Base-by-base conservation (phyloP, 2,888 invertebrate genomes). In the Plusia festucae region DNA sequence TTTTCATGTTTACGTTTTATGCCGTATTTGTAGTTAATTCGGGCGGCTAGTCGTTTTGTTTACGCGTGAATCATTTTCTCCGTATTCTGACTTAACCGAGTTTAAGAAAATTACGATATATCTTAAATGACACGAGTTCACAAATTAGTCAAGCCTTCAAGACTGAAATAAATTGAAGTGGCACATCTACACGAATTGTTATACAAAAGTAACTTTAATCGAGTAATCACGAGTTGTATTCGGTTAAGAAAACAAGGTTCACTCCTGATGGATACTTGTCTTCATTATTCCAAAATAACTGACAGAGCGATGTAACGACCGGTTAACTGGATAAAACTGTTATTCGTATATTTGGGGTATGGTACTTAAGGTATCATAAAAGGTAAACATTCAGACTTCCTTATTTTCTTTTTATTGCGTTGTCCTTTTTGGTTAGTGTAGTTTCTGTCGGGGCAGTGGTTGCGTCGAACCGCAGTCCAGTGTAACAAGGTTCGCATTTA, bases 1-100 rank as follows among this genome's bases (percentile, higher is more conserved):
- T 81, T 85, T 84, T 81, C 83, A 87, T 91, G 91, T 92, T 92
- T 91, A 90, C 89, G 81, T 91, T 91, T 89, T 87, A 85, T 87
- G 68, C 82, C 85, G 84, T 87, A 85, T 89, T 87, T 85, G 80
- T 79, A 90, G 90, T 91, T 90, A 90, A 88, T 88, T 88, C 84
- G 78, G 88, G 88, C 82, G 79, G 75, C 75, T 82, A 80, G 78
- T 88, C 81, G 89, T 91, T 92, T 92, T 92, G 90, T 92, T 92
- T 91, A 89, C 82, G 84, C 85, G 89, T 93, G 93, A 92, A 89
- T 93, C 93, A 93, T 87, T 82, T 85, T 81, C 68, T 40, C 78
- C 69, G 74, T 79, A 70, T 81, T 81, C 82, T 81, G 87, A 85
- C 90, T 90, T 88, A 91, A 82, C 80, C 77, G 77, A 83, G 88